Conservation (phyloP, 30 jellyfish, hydroid and myxozoan species). For the Pelagia noctiluca region DNA sequence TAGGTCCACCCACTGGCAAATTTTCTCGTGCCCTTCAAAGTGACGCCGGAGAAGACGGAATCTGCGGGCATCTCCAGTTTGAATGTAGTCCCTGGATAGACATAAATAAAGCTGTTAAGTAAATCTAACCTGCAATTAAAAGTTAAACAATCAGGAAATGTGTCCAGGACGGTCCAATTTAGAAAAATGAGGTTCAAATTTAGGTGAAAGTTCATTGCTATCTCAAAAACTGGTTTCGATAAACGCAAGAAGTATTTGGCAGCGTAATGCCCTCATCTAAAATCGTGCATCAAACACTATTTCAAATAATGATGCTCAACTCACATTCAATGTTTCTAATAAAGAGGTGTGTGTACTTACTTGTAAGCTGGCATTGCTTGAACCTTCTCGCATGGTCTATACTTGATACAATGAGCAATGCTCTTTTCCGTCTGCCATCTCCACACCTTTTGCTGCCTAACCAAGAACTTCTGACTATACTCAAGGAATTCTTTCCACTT, state of each 20-base stretch:
- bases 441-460: conserved; percentile 65
- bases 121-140: no score
- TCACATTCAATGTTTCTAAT: background rate
- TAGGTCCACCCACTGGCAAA: conserved; percentile 56
- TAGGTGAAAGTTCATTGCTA: background rate
- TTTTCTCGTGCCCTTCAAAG: conserved; percentile 62
- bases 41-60: conserved; percentile 54
- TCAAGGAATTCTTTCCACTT: conserved; percentile 61
- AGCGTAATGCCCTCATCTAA: background rate
- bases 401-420: conserved; percentile 40
- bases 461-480: conserved; percentile 41
- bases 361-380: conserved; percentile 54
- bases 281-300: background rate
- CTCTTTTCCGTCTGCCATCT: conserved; percentile 73
- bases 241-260: background rate
- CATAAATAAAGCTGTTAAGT: background rate
- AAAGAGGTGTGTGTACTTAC: conserved; percentile 13
- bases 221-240: background rate
- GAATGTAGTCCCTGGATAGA: conserved; percentile 53
- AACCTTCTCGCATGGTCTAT: conserved; percentile 51
- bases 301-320: background rate
- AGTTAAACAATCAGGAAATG: no score
- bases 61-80: conserved; percentile 51
- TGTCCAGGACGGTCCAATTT: no score
- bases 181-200: no score